Percentiles rank a stretch among this genome's conserved stretches.
Conservation (phyloP, 2,113 vertebrate species). For the Pangasianodon gigas region DNA sequence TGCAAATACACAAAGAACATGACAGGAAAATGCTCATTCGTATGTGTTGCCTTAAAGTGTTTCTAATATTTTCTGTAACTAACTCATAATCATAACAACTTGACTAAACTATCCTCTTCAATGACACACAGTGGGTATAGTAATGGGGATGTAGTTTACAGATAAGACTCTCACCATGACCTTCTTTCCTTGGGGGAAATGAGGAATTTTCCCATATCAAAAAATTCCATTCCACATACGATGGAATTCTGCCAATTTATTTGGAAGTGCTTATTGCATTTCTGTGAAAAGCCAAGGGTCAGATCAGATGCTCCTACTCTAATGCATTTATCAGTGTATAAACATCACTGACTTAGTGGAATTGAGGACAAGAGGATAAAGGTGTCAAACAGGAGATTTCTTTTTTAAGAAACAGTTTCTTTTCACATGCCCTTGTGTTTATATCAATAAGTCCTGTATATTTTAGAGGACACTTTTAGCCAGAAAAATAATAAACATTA, state of each 20-base stretch:
- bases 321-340: constrained; percentile 4
- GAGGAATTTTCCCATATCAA: constrained; percentile 65
- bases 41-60: background rate
- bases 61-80: background rate
- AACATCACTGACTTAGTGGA: constrained; percentile 19
- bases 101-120: background rate
- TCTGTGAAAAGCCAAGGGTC: constrained; percentile 1
- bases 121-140: background rate
- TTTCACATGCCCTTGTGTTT: constrained; percentile 16
- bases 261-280: constrained; percentile 34
- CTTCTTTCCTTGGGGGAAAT: constrained; percentile 46
- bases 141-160: constrained; percentile 25
- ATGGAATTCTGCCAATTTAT: constrained; percentile 47
- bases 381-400: background rate
- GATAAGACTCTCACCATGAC: constrained; percentile 36
- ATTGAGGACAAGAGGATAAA: background rate
- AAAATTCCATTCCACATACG: constrained; percentile 46
- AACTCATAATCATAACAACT: background rate
- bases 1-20: background rate
- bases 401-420: background rate
- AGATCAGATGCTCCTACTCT: background rate
- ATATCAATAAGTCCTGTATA: constrained; percentile 14
- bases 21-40: background rate
- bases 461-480: constrained; percentile 17
- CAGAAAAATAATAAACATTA: background rate